Percentiles rank a stretch among this genome's conserved stretches.
phyloP scores from a whole-genome alignment of 2,113 vertebrate species.

The Plectropomus leopardus region DNA sequence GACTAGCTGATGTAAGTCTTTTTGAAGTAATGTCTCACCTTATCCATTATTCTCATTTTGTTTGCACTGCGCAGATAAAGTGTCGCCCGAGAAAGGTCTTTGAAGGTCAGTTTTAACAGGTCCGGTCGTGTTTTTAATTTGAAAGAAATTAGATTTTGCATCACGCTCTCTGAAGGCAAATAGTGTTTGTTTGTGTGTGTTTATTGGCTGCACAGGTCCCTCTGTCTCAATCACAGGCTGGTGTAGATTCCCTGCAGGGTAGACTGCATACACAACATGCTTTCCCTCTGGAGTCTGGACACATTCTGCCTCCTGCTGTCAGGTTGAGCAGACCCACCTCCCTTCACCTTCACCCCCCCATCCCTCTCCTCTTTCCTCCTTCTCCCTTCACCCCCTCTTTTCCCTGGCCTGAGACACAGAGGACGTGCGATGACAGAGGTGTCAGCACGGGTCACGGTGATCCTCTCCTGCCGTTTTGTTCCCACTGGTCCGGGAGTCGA shows the following conservation, averaged over 20 bases:
- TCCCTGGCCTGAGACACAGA: slow-evolving; percentile 65
- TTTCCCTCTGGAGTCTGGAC: slow-evolving; percentile 58
- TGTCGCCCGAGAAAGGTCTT: slow-evolving; percentile 15
- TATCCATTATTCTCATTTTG: slow-evolving; percentile 40
- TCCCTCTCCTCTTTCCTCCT: background rate
- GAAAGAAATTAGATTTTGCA: slow-evolving; percentile 24
- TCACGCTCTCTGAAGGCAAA: slow-evolving; percentile 10
- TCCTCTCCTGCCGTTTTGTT: slow-evolving; percentile 86
- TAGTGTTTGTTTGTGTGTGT: slow-evolving; percentile 16
- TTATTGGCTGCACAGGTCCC: slow-evolving; percentile 8
- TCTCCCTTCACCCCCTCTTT: slow-evolving; percentile 50
- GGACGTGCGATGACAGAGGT: slow-evolving; percentile 89
- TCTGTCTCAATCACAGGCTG: slow-evolving; percentile 8
- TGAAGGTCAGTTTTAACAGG: slow-evolving; percentile 43
- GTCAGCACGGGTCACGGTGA: slow-evolving; percentile 88
- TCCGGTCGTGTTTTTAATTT: slow-evolving; percentile 37
- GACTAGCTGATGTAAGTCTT: slow-evolving; percentile 42
- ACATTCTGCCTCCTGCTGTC: slow-evolving; percentile 70
- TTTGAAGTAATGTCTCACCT: slow-evolving; percentile 43
- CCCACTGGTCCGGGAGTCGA: slow-evolving; percentile 82
- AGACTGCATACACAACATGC: slow-evolving; percentile 19
- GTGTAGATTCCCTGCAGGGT: slow-evolving; percentile 21
- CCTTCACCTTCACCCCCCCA: slow-evolving; percentile 21
- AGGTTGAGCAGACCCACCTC: slow-evolving; percentile 58
- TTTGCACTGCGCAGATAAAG: slow-evolving; percentile 32